Evolutionary conservation across 1,140 invertebrate genomes (phyloP).

Genomic region (Trichoplusia ni): DNA sequence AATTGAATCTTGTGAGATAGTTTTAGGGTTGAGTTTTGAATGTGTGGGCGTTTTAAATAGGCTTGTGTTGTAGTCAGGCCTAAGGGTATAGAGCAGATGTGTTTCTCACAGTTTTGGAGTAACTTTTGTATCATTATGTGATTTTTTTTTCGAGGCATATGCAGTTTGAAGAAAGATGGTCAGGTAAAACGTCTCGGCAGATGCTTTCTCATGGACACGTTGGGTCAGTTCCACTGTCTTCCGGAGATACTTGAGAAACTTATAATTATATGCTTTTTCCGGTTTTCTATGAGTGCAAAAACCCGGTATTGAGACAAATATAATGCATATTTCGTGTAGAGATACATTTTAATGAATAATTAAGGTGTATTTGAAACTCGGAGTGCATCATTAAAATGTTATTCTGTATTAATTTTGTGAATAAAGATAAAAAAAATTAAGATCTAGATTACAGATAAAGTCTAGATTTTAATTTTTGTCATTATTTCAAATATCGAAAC

Average conservation of each 20-base stretch:
- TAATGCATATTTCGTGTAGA: not conserved
- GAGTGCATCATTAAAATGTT: too few relatives aligned
- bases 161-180: slow-evolving; percentile 50
- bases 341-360: too few relatives aligned
- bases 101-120: slow-evolving; percentile 67
- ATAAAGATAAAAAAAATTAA: too few relatives aligned
- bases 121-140: slow-evolving; percentile 73
- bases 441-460: too few relatives aligned
- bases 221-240: slow-evolving; percentile 49
- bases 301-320: not conserved
- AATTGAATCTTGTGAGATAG: not conserved
- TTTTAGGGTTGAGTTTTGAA: slow-evolving; percentile 26
- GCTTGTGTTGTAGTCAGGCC: slow-evolving; percentile 17
- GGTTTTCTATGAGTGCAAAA: not conserved
- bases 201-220: slow-evolving; percentile 45
- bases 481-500: too few relatives aligned
- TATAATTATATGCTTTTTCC: slow-evolving; percentile 18
- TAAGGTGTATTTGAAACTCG: too few relatives aligned
- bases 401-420: too few relatives aligned
- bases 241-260: slow-evolving; percentile 23
- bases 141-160: slow-evolving; percentile 72
- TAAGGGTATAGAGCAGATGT: slow-evolving; percentile 61
- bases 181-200: slow-evolving; percentile 59
- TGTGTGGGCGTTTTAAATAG: not conserved
- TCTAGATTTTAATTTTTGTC: too few relatives aligned